These are phyloP conservation scores for Aporophyla nigra DNA, from an alignment of 2,888 invertebrate species.

Conservation along the genomic window DNA sequence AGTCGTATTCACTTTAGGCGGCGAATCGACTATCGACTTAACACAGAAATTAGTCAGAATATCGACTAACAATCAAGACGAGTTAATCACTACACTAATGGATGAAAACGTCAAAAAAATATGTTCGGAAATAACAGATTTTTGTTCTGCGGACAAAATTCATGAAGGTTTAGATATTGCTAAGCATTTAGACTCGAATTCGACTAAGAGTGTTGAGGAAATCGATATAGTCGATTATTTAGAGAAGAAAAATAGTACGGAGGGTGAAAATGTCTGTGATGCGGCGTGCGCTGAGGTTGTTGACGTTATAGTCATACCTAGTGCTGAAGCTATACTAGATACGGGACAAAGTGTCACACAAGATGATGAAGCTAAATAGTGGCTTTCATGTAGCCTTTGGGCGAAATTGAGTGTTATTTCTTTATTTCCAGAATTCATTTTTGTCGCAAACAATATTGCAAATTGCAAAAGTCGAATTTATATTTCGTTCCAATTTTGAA, in stretches of 20 bases:
- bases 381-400: constrained; percentile 36
- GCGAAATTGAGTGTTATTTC: constrained; percentile 38
- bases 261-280: constrained; percentile 71
- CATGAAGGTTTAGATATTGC: constrained; percentile 77
- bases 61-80: constrained; percentile 85
- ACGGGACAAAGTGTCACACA: constrained; percentile 73
- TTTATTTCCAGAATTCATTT: not conserved
- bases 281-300: constrained; percentile 80
- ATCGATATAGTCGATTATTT: constrained; percentile 69
- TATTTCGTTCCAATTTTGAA: not conserved
- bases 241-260: constrained; percentile 68
- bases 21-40: constrained; percentile 68
- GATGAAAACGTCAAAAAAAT: constrained; percentile 82
- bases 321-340: constrained; percentile 85
- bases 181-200: constrained; percentile 70
- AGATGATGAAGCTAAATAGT: constrained; percentile 45
- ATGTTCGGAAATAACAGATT: constrained; percentile 83
- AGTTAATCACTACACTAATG: constrained; percentile 68
- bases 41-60: constrained; percentile 79
- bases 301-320: constrained; percentile 86
- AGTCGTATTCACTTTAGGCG: constrained; percentile 85
- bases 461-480: not conserved
- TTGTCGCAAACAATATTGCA: not conserved
- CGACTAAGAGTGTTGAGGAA: constrained; percentile 40
- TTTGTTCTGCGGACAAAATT: constrained; percentile 74